Evolutionary conservation across 2,888 invertebrate genomes (phyloP), one percentile per base, ranked within the genome.

Genomic region (Andricus quercusramuli): DNA sequence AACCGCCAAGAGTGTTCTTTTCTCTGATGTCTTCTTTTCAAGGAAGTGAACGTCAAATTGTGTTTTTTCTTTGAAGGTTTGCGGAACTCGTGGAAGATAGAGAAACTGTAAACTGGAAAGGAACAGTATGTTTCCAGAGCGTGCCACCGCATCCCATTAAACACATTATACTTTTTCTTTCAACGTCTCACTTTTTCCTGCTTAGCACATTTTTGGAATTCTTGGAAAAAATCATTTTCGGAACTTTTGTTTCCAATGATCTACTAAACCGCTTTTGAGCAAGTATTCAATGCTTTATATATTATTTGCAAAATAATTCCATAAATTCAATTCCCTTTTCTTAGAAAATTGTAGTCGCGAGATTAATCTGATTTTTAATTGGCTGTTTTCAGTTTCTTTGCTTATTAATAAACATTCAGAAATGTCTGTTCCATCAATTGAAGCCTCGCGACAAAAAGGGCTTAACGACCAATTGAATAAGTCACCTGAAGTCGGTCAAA

Each of bases 91-190:
- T 67, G 41, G n/a, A 22, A 37, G 66, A 67, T 67, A 41, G 41
- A 47, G 44, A 47, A 17, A 47, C 41, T 41, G 13, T 37, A 70
- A 51, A 70, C 56, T 59, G 74, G n/a, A 56, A 74, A 74, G 37
- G 64, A 64, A 25, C 64, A 64, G 64, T 64, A 59, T 59, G 59
- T 59, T 59, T 59, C 59, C 59, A 20, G 74, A 56, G 70, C 74
- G 74, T 74, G 74, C 74, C 51, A 51, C 32, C 37, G 74, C 74
- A 74, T 74, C 74, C 20, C 56, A 74, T 74, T 74, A 74, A 59
- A 32, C 32, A 74, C 56, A 74, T 59, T 74, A 20, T 59, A 11
- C n/a, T 32, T n/a, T 56, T 74, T 51, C 56, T 56, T 74, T 56
- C 13, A 74, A 74, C 32, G 29, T 56, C n/a, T 59, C 15, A 56